A percentile compares a stretch with the other conserved stretches of the same genome.
phyloP scores from a whole-genome alignment of 2,888 invertebrate species.

The Belgica antarctica region DNA sequence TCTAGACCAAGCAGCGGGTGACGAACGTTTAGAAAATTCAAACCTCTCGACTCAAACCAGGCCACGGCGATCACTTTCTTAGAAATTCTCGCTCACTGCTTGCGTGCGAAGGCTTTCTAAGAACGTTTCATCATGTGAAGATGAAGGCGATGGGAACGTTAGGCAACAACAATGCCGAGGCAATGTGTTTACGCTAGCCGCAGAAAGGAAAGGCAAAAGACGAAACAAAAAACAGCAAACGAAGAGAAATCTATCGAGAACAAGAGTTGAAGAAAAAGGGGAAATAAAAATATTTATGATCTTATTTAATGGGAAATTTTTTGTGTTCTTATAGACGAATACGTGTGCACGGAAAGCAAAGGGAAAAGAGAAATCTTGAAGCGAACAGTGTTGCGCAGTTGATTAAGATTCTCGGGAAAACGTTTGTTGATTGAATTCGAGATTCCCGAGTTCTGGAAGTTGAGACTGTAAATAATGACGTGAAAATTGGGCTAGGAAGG shows the following conservation, averaged over 20 bases:
- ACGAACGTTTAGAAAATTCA: no score
- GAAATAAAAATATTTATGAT: slow-evolving; percentile 41
- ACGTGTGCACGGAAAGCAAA: not conserved
- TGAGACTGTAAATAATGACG: no score
- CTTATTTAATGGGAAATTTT: slow-evolving; percentile 32
- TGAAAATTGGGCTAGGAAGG: no score
- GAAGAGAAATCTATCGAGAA: slow-evolving; percentile 41
- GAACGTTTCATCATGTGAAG: slow-evolving; percentile 17
- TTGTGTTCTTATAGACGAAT: slow-evolving; percentile 29
- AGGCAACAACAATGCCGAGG: slow-evolving; percentile 34
- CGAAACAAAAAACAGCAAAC: slow-evolving; percentile 15
- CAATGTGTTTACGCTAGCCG: slow-evolving; percentile 25
- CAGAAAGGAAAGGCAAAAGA: slow-evolving; percentile 18
- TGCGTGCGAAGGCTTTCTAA: slow-evolving; percentile 10
- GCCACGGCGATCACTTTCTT: no score
- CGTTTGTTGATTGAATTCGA: no score
- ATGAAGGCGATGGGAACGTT: slow-evolving; percentile 12
- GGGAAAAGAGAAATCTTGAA: slow-evolving; percentile 27
- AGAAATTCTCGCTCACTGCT: no score
- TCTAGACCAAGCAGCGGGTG: no score
- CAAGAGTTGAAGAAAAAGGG: no score
- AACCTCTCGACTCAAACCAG: no score
- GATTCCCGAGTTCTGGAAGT: no score
- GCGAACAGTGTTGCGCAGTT: no score
- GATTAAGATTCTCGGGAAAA: no score